phyloP scores from a whole-genome alignment of 2,113 vertebrate genomes.

The Tauraco erythrolophus region DNA sequence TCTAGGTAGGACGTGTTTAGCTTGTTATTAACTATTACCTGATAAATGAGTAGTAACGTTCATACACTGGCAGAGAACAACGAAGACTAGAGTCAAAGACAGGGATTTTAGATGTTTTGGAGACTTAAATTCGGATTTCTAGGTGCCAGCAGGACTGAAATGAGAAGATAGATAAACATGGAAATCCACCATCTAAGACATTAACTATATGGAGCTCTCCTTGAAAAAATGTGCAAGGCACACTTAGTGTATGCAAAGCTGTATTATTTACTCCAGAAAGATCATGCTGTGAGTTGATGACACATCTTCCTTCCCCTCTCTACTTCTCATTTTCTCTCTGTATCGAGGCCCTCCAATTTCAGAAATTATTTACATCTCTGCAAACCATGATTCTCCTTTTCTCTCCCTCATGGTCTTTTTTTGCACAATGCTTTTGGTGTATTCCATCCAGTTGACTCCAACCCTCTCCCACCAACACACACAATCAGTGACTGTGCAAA shows the following conservation, averaged over 20 bases:
- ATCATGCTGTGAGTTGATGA: neutral
- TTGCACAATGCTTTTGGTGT: neutral
- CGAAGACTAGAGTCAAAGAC: neutral
- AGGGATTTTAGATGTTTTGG: neutral
- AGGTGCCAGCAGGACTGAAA: neutral
- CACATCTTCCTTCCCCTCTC: neutral
- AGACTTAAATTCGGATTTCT: neutral
- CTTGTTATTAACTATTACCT: neutral
- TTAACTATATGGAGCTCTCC: neutral
- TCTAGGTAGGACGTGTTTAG: neutral
- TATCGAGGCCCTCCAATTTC: neutral
- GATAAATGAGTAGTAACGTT: neutral
- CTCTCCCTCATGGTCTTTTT: neutral
- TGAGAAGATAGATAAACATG: neutral
- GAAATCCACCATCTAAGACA: neutral
- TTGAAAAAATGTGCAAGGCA: neutral
- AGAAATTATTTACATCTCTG: neutral
- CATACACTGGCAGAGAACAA: neutral
- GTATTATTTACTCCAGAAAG: neutral
- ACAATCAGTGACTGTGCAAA: neutral
- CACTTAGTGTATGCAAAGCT: neutral
- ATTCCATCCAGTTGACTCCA: neutral
- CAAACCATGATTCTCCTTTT: neutral
- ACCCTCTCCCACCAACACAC: neutral
- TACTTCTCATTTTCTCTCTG: slow-evolving; percentile 28